Base-by-base conservation (phyloP, 2,113 vertebrate genomes). In the Cynopterus brachyotis region DNA sequence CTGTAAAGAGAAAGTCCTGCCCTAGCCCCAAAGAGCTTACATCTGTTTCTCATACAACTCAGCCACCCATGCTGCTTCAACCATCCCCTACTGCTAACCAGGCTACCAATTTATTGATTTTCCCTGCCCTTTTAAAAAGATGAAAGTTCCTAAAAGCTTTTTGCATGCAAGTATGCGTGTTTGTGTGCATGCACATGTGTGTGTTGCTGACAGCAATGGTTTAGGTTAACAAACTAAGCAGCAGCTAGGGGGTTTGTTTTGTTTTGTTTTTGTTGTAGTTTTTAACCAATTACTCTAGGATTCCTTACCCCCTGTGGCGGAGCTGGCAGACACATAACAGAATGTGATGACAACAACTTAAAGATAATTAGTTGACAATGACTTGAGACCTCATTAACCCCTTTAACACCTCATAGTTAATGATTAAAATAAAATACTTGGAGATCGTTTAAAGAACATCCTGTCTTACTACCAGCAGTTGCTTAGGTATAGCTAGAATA, bases 321-420 rank as follows among this genome's bases (percentile, higher is more conserved):
- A 97, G 96, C 95, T 80, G 92, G 97, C 94, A 96, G 96, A 97
- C 96, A 95, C 97, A 96, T 94, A 96, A 96, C 91, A 89, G 97
- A 98, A 98, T 95, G 98, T 98, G 98, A 98, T 98, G 98, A 99
- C 98, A 99, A 98, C 98, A 98, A 97, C 98, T 98, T 98, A 98
- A 98, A 98, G 98, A 97, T 98, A 99, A 99, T 99, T 98, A 99
- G 98, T 98, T 98, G 98, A 98, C 98, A 99, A 99, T 99, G 98
- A 98, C 98, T 98, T 99, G 98, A 97, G 97, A 99, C 98, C 98
- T 98, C 98, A 98, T 99, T 98, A 98, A 98, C 98, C 97, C 97
- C 98, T 98, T 98, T 98, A 98, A 98, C 98, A 98, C 98, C 98
- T 98, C 97, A 89, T 95, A 89, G 96, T 96, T 98, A 98, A 98